Percentiles rank a stretch among this genome's conserved stretches.
phyloP scores from a whole-genome alignment of 2,888 invertebrate genomes.

The Drosophila histrio region DNA sequence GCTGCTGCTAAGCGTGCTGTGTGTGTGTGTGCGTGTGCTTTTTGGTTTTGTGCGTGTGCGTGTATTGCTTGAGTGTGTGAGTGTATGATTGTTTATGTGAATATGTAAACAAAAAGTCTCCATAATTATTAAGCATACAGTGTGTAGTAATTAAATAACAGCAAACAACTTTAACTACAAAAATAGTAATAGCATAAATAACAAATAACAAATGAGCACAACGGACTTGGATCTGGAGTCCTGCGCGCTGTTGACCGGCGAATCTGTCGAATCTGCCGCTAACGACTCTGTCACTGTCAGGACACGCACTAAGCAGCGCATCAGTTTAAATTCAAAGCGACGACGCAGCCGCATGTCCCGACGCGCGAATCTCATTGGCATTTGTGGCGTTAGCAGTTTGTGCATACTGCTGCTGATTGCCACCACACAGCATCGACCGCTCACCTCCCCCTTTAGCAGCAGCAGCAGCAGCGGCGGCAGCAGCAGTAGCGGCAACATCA shows the following conservation, averaged over 20 bases:
- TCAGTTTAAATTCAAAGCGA: conserved; percentile 73
- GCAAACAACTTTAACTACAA: neutral
- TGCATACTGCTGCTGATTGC: conserved; percentile 84
- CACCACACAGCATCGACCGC: conserved; percentile 83
- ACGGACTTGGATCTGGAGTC: conserved; percentile 60
- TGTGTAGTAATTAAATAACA: conserved; percentile 8
- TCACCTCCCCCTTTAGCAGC: conserved; percentile 74
- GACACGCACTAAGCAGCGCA: conserved; percentile 78
- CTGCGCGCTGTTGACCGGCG: conserved; percentile 72
- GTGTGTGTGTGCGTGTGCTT: conserved; percentile 1
- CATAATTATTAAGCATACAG: conserved; percentile 20
- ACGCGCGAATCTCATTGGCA: conserved; percentile 83
- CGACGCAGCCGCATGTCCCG: conserved; percentile 83
- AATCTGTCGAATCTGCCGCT: conserved; percentile 49
- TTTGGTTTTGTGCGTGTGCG: conserved; percentile 18
- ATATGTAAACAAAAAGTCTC: conserved; percentile 49
- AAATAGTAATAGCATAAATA: neutral
- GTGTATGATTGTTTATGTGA: conserved; percentile 32
- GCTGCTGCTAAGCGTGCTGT: conserved; percentile 9
- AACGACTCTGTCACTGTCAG: conserved; percentile 41
- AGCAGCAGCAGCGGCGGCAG: conserved; percentile 39
- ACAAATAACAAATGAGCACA: conserved; percentile 55
- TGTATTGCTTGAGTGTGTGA: conserved; percentile 2
- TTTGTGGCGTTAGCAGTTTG: conserved; percentile 83
- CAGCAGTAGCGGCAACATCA: conserved; percentile 48